These are phyloP conservation scores for Acromyrmex echinatior DNA, from an alignment of 1,140 invertebrate species.

Conservation along the genomic window DNA sequence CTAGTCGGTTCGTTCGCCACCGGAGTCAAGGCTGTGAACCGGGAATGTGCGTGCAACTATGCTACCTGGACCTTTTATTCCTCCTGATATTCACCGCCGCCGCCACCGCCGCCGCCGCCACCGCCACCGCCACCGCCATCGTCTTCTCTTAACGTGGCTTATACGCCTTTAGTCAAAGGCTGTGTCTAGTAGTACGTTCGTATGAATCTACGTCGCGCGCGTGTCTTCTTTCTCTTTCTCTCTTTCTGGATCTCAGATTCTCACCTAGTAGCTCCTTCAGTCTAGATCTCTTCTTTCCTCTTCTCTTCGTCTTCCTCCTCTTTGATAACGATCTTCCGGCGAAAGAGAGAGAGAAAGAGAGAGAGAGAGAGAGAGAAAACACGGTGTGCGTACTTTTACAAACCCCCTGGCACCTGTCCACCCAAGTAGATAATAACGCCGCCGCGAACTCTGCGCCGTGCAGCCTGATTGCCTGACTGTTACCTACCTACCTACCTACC, in stretches of 20 bases:
- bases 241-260: not conserved
- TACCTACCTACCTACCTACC: conserved; percentile 72
- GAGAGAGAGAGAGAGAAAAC: conserved; percentile 23
- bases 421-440: conserved; percentile 82
- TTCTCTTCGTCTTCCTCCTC: conserved; percentile 63
- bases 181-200: conserved; percentile 71
- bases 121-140: conserved; percentile 55
- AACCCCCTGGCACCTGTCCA: conserved; percentile 83
- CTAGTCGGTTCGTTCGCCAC: conserved; percentile 63
- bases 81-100: conserved; percentile 76
- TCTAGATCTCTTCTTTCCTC: conserved; percentile 8
- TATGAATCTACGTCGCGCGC: conserved; percentile 69
- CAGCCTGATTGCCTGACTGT: conserved; percentile 80
- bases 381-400: conserved; percentile 77
- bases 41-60: conserved; percentile 86
- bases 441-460: conserved; percentile 72
- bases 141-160: conserved; percentile 62
- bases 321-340: conserved; percentile 82
- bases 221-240: not conserved
- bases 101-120: conserved; percentile 58
- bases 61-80: conserved; percentile 84
- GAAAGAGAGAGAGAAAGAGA: conserved; percentile 32
- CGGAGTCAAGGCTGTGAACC: conserved; percentile 85
- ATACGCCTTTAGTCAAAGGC: conserved; percentile 66
- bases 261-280: conserved; percentile 27